Evolutionary conservation across 37 sponge, comb jelly and placozoan species (phyloP).

Genomic region (Bolinopsis microptera): DNA sequence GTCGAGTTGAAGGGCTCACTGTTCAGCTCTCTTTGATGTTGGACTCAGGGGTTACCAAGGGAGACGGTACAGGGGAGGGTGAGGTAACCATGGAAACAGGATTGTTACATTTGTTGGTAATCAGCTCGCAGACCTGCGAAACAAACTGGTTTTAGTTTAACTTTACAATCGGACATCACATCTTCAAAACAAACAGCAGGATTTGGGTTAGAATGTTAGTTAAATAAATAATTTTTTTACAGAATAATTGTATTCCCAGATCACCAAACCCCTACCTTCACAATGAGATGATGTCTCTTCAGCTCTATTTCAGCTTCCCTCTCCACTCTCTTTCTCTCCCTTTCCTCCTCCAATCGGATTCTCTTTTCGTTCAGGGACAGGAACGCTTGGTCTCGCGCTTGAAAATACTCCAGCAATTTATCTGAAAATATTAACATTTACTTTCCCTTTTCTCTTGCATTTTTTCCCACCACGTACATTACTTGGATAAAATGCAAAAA

Average conservation of each 20-base stretch:
- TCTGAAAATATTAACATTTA: neutral
- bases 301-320: slow-evolving; percentile 58
- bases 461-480: too few relatives aligned
- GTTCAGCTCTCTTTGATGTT: neutral
- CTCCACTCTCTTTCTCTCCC: slow-evolving; percentile 57
- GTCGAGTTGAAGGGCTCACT: neutral
- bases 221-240: too few relatives aligned
- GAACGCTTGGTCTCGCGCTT: slow-evolving; percentile 62
- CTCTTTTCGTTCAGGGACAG: slow-evolving; percentile 41
- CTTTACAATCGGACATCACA: neutral
- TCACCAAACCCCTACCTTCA: too few relatives aligned
- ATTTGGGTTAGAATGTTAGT: too few relatives aligned
- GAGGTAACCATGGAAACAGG: neutral
- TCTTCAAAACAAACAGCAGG: too few relatives aligned
- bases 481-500: too few relatives aligned
- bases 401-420: slow-evolving; percentile 49
- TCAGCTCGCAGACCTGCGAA: slow-evolving; percentile 48
- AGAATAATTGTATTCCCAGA: too few relatives aligned
- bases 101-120: slow-evolving; percentile 4
- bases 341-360: slow-evolving; percentile 52
- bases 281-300: slow-evolving; percentile 58
- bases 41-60: neutral
- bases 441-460: too few relatives aligned
- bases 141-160: neutral
- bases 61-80: slow-evolving; percentile 22